phyloP scores from a whole-genome alignment of 2,888 invertebrate species.

The Idaea dimidiata region DNA sequence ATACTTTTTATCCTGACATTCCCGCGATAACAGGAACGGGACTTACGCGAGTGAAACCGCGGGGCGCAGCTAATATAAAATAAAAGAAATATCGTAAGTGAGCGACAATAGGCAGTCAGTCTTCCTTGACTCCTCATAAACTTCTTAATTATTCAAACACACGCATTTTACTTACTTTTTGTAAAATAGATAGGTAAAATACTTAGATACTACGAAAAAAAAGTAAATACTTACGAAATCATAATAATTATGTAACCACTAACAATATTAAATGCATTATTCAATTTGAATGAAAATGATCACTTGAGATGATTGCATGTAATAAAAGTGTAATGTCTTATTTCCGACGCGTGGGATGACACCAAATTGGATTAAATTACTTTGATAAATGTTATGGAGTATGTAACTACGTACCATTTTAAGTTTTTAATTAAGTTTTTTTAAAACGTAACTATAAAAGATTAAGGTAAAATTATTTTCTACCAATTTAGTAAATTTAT shows the following conservation, averaged over 20 bases:
- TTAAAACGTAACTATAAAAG: no score
- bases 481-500: not conserved
- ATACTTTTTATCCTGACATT: no score
- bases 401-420: not conserved
- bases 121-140: no score
- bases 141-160: not conserved
- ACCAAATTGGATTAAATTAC: not conserved
- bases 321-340: slow-evolving; percentile 78
- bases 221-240: not conserved
- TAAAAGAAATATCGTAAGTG: no score
- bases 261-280: slow-evolving; percentile 63
- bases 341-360: slow-evolving; percentile 73
- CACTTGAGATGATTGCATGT: slow-evolving; percentile 75
- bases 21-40: no score
- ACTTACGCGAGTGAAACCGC: no score
- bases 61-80: no score
- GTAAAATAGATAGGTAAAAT: no score
- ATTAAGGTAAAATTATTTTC: not conserved
- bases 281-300: slow-evolving; percentile 78
- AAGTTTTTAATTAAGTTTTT: not conserved
- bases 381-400: not conserved
- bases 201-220: not conserved
- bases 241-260: not conserved
- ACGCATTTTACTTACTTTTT: no score
- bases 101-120: not conserved